Evolutionary conservation across 2,888 invertebrate genomes (phyloP).

Genomic region (Stictocephala bisonia): DNA sequence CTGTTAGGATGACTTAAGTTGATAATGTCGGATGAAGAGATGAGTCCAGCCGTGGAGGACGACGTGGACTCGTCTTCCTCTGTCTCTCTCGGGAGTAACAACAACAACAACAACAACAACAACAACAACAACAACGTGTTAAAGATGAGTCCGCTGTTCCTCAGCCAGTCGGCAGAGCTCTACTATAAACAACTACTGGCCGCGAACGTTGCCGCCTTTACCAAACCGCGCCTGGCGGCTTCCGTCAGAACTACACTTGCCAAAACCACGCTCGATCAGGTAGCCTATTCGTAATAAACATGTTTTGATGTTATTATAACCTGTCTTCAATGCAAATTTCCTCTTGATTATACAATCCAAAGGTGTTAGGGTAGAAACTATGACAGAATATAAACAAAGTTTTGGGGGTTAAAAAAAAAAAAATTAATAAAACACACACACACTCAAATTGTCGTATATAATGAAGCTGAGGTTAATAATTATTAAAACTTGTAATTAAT

Average conservation of each 20-base stretch:
- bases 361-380: neutral
- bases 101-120: constrained; percentile 11
- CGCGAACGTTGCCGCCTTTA: constrained; percentile 55
- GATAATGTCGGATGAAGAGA: constrained; percentile 38
- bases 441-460: too few species aligned
- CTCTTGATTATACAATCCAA: neutral
- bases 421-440: too few species aligned
- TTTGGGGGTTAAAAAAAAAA: too few species aligned
- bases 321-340: neutral
- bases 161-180: constrained; percentile 65
- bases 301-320: neutral
- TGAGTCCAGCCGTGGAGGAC: constrained; percentile 37
- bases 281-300: neutral
- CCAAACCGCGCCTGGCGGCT: constrained; percentile 49
- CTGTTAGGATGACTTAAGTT: too few species aligned
- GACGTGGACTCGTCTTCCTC: constrained; percentile 46
- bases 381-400: neutral
- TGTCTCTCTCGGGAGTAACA: neutral
- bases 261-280: constrained; percentile 46
- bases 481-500: too few species aligned
- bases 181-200: constrained; percentile 61
- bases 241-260: constrained; percentile 42
- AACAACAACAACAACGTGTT: constrained; percentile 46
- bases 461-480: too few species aligned
- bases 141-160: constrained; percentile 81